A percentile compares a stretch with the other conserved stretches of the same genome.
These are phyloP conservation scores for Cataglyphis altisquamis DNA, from an alignment of 2,888 invertebrate species.

Conservation along the genomic window DNA sequence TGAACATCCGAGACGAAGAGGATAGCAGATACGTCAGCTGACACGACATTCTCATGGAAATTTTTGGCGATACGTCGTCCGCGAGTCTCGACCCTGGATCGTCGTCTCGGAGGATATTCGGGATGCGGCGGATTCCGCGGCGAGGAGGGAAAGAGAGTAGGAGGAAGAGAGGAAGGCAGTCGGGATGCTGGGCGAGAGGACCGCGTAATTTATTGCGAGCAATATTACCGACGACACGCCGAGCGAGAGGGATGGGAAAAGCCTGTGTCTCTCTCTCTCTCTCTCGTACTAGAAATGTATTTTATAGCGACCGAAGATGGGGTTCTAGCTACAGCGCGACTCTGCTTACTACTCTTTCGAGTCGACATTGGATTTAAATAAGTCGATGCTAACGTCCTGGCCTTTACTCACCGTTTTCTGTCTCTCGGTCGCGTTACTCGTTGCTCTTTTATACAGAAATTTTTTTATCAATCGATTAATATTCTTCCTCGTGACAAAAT, in stretches of 20 bases:
- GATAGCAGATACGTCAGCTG: conserved; percentile 13
- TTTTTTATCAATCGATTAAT: neutral
- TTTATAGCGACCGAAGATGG: conserved; percentile 60
- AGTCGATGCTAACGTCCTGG: conserved; percentile 19
- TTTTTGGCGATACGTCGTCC: conserved; percentile 60
- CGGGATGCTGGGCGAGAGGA: conserved; percentile 21
- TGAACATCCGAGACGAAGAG: conserved; percentile 33
- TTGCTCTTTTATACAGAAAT: neutral
- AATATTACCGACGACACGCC: conserved; percentile 66
- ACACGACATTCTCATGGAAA: conserved; percentile 66
- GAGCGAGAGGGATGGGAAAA: conserved; percentile 52
- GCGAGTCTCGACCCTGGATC: conserved; percentile 57
- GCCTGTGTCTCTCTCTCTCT: conserved; percentile 17
- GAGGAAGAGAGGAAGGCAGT: conserved; percentile 14
- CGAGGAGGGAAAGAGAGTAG: conserved; percentile 14
- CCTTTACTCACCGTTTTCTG: conserved; percentile 6
- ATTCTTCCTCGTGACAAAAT: neutral
- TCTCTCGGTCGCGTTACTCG: conserved; percentile 6
- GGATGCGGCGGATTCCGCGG: conserved; percentile 34
- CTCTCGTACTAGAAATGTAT: conserved; percentile 52
- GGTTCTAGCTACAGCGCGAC: conserved; percentile 4
- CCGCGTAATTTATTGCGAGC: conserved; percentile 70
- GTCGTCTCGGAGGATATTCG: conserved; percentile 51
- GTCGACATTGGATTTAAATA: conserved; percentile 42
- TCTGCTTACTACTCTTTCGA: conserved; percentile 23